A percentile compares a stretch with the other conserved stretches of the same genome.
phyloP scores from a whole-genome alignment of 1,140 invertebrate genomes.

The Scaptodrosophila lebanonensis region DNA sequence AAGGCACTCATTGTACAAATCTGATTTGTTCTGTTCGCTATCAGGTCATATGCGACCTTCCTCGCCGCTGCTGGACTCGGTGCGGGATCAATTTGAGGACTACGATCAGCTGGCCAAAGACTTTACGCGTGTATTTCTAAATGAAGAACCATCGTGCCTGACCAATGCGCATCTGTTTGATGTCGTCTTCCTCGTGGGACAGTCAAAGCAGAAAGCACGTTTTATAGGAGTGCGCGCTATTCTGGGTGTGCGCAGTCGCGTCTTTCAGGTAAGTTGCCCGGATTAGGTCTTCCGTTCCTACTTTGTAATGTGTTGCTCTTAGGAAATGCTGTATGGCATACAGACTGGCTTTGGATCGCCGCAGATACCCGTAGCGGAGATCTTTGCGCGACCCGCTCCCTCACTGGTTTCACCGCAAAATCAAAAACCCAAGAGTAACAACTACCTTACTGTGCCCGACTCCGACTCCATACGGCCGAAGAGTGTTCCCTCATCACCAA shows the following conservation, averaged over 20 bases:
- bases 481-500: conserved; percentile 95
- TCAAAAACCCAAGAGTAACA: conserved; percentile 90
- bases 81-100: conserved; percentile 94
- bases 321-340: conserved; percentile 97
- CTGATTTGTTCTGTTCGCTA: too few species aligned
- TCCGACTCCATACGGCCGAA: conserved; percentile 85
- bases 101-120: conserved; percentile 96
- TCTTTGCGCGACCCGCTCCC: conserved; percentile 89
- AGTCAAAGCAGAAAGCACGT: conserved; percentile 90
- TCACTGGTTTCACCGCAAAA: conserved; percentile 88
- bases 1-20: not conserved
- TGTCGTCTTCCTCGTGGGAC: conserved; percentile 93
- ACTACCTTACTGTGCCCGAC: conserved; percentile 90
- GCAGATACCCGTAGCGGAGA: conserved; percentile 92
- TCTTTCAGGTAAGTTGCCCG: conserved; percentile 68
- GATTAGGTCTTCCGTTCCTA: not conserved
- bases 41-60: conserved; percentile 93
- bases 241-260: conserved; percentile 85
- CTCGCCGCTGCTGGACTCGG: conserved; percentile 93
- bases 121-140: conserved; percentile 92
- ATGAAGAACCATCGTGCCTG: conserved; percentile 84
- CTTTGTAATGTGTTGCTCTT: conserved; percentile 44
- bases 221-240: conserved; percentile 94
- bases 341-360: conserved; percentile 95
- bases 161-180: conserved; percentile 90